phyloP scores from a whole-genome alignment of 2,113 vertebrate species.

The Myotis lucifugus region DNA sequence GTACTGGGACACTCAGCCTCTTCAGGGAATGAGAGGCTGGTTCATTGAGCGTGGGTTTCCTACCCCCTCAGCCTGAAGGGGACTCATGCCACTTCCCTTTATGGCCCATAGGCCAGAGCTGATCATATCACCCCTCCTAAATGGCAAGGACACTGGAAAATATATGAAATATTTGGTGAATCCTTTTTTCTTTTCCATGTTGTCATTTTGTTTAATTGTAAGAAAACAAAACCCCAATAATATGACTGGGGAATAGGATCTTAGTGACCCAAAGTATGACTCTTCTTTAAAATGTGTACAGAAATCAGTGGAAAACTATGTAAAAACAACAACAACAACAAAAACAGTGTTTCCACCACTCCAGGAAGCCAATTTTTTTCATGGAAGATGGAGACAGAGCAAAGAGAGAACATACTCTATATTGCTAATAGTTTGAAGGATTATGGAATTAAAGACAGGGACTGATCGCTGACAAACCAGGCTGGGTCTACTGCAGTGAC shows the following conservation, averaged over 20 bases:
- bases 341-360: not conserved
- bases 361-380: not conserved
- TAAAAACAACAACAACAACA: not conserved
- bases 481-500: slow-evolving; percentile 45
- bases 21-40: not conserved
- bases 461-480: not conserved
- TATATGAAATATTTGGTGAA: not conserved
- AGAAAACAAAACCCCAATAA: not conserved
- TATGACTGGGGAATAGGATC: not conserved
- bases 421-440: not conserved
- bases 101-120: not conserved
- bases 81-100: not conserved
- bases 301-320: not conserved
- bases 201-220: not conserved
- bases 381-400: not conserved
- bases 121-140: not conserved
- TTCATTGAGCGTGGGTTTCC: not conserved
- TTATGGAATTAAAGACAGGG: not conserved
- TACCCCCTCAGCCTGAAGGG: not conserved
- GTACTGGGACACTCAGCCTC: not conserved
- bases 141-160: not conserved
- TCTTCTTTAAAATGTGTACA: not conserved
- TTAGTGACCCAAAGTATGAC: not conserved
- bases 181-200: not conserved
- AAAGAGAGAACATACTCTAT: not conserved